These are phyloP conservation scores for Megaceryle alcyon DNA, from an alignment of 2,797 vertebrate species.

Conservation along the genomic window DNA sequence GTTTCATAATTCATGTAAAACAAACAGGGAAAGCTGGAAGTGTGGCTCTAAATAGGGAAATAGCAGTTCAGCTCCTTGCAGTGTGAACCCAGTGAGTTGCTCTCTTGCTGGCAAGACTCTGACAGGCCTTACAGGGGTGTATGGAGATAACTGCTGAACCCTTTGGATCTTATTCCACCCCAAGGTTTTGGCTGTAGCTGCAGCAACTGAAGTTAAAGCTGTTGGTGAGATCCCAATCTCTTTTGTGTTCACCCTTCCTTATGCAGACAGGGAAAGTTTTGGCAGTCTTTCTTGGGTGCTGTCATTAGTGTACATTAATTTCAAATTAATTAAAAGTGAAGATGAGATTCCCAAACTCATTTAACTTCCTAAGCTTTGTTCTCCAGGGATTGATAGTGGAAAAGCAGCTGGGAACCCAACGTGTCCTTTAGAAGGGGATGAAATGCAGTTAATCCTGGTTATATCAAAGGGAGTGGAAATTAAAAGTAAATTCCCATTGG, in stretches of 20 bases:
- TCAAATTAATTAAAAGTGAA: constrained; percentile 53
- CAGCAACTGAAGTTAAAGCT: background rate
- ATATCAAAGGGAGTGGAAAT: constrained; percentile 36
- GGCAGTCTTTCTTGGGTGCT: constrained; percentile 8
- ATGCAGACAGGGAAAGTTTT: background rate
- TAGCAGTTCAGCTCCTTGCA: background rate
- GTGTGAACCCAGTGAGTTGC: background rate
- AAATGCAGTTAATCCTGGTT: constrained; percentile 19
- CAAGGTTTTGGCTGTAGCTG: background rate
- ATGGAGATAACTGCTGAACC: background rate
- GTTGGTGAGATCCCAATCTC: background rate
- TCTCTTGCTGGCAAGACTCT: background rate
- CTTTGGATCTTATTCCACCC: background rate
- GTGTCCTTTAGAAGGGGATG: constrained; percentile 22
- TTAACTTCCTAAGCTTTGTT: constrained; percentile 59
- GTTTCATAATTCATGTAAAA: background rate
- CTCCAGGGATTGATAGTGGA: background rate
- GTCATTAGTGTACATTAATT: constrained; percentile 18
- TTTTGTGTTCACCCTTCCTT: background rate
- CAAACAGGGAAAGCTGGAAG: background rate
- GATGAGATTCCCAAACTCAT: constrained; percentile 44
- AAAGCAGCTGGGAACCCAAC: constrained; percentile 20
- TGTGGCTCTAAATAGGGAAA: background rate
- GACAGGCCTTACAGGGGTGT: background rate
- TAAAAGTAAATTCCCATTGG: constrained; percentile 32